phyloP scores from a whole-genome alignment of 1,140 invertebrate genomes.

The Dendroctonus valens region DNA sequence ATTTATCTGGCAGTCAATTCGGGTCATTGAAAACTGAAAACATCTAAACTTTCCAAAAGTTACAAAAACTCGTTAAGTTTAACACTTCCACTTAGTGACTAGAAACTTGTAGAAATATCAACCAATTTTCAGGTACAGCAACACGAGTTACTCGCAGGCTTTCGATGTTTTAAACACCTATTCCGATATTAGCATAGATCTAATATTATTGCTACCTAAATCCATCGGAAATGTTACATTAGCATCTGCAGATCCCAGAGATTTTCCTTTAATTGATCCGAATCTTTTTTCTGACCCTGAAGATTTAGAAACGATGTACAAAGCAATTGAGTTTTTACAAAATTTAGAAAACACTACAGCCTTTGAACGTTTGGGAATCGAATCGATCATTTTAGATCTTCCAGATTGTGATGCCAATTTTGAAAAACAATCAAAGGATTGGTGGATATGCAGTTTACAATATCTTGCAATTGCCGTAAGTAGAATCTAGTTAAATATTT shows the following conservation, averaged over 20 bases:
- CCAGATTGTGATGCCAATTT: constrained; percentile 10
- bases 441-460: constrained; percentile 19
- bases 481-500: not conserved
- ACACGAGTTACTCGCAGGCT: too few relatives aligned
- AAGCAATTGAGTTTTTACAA: constrained; percentile 36
- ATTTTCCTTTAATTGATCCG: constrained; percentile 75
- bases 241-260: constrained; percentile 64
- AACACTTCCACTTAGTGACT: too few relatives aligned
- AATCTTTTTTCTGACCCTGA: constrained; percentile 67
- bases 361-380: constrained; percentile 32
- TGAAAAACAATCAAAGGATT: constrained; percentile 16
- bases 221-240: constrained; percentile 70
- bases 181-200: constrained; percentile 47
- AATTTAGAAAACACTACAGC: not conserved
- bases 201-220: constrained; percentile 65
- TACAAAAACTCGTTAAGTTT: too few relatives aligned
- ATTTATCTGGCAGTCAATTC: too few relatives aligned
- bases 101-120: too few relatives aligned
- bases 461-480: not conserved
- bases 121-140: too few relatives aligned
- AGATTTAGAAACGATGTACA: constrained; percentile 51
- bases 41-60: too few relatives aligned
- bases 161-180: not conserved
- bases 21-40: too few relatives aligned
- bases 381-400: constrained; percentile 39